Conservation (phyloP, 2,797 vertebrate genomes). For the Anomalospiza imberbis region DNA sequence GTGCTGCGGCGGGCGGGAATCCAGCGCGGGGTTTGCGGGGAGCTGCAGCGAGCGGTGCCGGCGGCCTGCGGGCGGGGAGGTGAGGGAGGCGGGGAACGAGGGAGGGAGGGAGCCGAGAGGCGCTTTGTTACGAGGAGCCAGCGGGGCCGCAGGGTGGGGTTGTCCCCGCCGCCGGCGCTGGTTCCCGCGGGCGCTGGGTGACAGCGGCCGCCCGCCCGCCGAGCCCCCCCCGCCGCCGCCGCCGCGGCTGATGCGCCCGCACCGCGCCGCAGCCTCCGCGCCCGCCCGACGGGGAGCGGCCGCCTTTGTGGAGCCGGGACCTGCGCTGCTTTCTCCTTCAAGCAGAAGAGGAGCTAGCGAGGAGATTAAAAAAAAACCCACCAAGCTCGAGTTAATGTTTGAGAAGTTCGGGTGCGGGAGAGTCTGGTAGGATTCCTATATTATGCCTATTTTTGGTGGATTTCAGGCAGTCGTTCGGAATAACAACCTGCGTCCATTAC, state of each 20-base stretch:
- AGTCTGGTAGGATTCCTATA: slow-evolving; percentile 49
- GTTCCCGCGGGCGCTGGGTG: neutral
- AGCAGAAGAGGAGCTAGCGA: neutral
- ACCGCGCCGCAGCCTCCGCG: neutral
- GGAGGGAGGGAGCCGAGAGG: neutral
- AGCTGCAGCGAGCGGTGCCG: slow-evolving; percentile 8
- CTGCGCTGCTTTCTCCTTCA: neutral
- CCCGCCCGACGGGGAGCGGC: slow-evolving; percentile 16
- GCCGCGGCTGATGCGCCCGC: neutral
- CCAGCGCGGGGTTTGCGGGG: slow-evolving; percentile 45
- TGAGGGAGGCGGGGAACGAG: neutral
- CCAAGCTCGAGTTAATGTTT: neutral
- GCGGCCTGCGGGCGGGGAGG: neutral
- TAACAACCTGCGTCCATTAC: slow-evolving; percentile 17
- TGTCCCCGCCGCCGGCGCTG: neutral
- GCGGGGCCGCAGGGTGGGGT: neutral
- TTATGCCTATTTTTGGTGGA: neutral
- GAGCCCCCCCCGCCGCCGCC: neutral
- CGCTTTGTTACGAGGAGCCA: slow-evolving; percentile 27
- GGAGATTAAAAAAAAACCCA: neutral
- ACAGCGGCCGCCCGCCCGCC: neutral
- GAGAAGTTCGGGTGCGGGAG: slow-evolving; percentile 40
- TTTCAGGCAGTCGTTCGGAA: neutral
- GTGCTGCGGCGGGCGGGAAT: neutral
- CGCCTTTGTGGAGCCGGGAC: slow-evolving; percentile 47